Evolutionary conservation across 2,888 invertebrate species (phyloP), one percentile per base, ranked within the genome.

Genomic region (Drosophila lutescens): DNA sequence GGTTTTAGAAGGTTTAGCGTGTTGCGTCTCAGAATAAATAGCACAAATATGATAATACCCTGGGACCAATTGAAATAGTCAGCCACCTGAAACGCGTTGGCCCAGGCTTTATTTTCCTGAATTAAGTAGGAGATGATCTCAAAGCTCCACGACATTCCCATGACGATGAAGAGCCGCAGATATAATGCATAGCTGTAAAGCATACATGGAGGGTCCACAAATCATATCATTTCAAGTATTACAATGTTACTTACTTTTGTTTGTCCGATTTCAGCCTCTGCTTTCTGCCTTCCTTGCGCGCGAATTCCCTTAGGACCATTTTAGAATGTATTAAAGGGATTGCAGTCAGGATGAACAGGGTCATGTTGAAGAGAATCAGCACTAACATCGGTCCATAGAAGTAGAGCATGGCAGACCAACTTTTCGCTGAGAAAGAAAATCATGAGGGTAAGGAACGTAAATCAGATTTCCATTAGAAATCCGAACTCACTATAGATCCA

Each of bases 141-240:
- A 91, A 95, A 94, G 0, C 94, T 93, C 97, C 97, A 97, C 84
- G 95, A 95, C 30, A 96, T 94, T 0, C 97, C 97, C 96, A 97
- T 97, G 20, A 96, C 95, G 82, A 97, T 93, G 89, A 97, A 95
- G 17, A 97, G 92, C 84, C 97, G 96, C 77, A 96, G 85, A 90
- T 97, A 97, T 2, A 15, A 2, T 30, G 4, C 5, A 15, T 26
- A 46, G 15, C 46, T 46, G 46, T 10, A 30, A 30, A 4, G 46
- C 5, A 46, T 46, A n/a, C 2, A 20, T 23, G 6, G 5, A 6
- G 20, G 12, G 5, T 1, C 7, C 12, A 7, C 12, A 6, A 43
- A 17, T 2, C 17, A 43, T 20, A 12, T 20, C 30, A 17, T 12
- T 1, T 15, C 9, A 17, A 41, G 1, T 41, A 17, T 17, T 15